These are phyloP conservation scores for Charina bottae DNA, from an alignment of 2,113 vertebrate genomes.

Conservation along the genomic window DNA sequence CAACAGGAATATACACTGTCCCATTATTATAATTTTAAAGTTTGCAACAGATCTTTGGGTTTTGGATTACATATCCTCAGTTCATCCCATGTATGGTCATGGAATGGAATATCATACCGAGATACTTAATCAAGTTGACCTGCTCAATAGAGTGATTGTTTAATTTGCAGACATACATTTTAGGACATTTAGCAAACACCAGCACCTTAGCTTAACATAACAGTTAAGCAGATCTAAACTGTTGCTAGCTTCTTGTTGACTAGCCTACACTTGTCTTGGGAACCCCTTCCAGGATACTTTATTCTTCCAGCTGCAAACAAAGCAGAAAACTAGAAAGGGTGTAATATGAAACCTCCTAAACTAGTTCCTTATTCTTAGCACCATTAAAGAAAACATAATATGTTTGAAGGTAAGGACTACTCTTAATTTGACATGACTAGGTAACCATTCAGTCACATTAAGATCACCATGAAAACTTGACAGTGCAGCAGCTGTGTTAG, in stretches of 20 bases:
- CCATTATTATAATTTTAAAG: neutral
- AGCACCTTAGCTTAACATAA: neutral
- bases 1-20: too few species aligned
- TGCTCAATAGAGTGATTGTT: neutral
- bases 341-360: neutral
- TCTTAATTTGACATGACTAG: neutral
- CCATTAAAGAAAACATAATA: neutral
- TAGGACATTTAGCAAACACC: neutral
- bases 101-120: neutral
- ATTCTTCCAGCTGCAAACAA: neutral
- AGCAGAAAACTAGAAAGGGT: neutral
- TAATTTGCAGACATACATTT: neutral
- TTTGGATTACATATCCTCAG: neutral
- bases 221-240: neutral
- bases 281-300: neutral
- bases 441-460: neutral
- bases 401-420: neutral
- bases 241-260: neutral
- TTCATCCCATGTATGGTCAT: neutral
- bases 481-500: neutral
- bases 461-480: neutral
- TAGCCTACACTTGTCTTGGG: neutral
- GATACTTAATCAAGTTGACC: neutral
- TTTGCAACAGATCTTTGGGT: neutral
- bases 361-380: neutral